phyloP scores from a whole-genome alignment of 2,113 vertebrate species.

The Athene noctua region DNA sequence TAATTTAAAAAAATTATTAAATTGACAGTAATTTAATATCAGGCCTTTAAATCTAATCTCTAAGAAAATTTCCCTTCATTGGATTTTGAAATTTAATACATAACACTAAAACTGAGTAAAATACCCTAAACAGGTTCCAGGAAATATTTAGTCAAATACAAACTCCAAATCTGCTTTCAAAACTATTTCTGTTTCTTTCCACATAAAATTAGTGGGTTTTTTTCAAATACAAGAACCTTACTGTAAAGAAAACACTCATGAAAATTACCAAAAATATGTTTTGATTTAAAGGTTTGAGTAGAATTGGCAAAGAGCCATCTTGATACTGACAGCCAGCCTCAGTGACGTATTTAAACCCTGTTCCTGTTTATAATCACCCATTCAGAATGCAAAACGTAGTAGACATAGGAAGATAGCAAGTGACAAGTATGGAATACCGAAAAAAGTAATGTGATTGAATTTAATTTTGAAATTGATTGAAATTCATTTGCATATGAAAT shows the following conservation, averaged over 20 bases:
- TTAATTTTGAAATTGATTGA: constrained; percentile 25
- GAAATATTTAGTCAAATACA: neutral
- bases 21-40: neutral
- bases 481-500: constrained; percentile 29
- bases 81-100: neutral
- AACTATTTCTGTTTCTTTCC: neutral
- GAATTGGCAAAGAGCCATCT: neutral
- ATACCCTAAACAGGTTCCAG: neutral
- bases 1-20: neutral
- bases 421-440: constrained; percentile 28
- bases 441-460: constrained; percentile 3
- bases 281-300: neutral
- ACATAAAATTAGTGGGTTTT: neutral
- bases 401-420: neutral
- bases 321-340: neutral
- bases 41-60: neutral
- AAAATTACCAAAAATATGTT: neutral
- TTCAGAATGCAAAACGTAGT: neutral
- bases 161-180: neutral
- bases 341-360: neutral
- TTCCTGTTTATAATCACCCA: neutral
- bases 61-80: neutral
- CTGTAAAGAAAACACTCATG: neutral
- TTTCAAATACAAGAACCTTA: neutral
- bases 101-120: neutral